Conservation (phyloP, 1,140 invertebrate genomes). For the Ylistrum balloti region DNA sequence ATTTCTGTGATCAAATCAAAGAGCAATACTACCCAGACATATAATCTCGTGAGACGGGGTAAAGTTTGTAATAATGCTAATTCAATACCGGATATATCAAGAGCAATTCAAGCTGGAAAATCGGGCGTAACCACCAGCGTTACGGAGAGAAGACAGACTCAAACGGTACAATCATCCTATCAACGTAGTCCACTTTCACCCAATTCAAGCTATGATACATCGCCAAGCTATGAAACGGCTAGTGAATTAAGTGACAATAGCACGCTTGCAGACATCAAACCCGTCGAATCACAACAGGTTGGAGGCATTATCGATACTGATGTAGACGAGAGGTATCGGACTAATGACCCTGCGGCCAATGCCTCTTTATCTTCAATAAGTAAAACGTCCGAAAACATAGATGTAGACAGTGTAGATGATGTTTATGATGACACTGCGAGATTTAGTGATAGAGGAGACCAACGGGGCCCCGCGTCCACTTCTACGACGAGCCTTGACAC, state of each 20-base stretch:
- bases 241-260: constrained; percentile 30
- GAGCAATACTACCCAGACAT: neutral
- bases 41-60: neutral
- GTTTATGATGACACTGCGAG: neutral
- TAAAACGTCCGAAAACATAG: neutral
- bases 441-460: neutral
- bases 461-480: neutral
- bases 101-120: neutral
- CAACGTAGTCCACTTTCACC: neutral
- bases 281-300: neutral
- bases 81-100: constrained; percentile 24
- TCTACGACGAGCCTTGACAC: neutral
- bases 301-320: neutral
- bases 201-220: neutral
- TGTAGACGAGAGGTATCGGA: neutral
- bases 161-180: constrained; percentile 6
- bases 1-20: constrained; percentile 39
- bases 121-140: constrained; percentile 31
- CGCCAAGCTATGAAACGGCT: neutral
- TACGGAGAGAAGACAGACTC: constrained; percentile 10
- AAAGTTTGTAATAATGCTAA: neutral
- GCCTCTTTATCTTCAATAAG: neutral
- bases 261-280: neutral
- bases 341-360: neutral
- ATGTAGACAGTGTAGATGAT: neutral